These are phyloP conservation scores for Synergus gifuensis DNA, from an alignment of 2,888 invertebrate genomes.

Conservation along the genomic window DNA sequence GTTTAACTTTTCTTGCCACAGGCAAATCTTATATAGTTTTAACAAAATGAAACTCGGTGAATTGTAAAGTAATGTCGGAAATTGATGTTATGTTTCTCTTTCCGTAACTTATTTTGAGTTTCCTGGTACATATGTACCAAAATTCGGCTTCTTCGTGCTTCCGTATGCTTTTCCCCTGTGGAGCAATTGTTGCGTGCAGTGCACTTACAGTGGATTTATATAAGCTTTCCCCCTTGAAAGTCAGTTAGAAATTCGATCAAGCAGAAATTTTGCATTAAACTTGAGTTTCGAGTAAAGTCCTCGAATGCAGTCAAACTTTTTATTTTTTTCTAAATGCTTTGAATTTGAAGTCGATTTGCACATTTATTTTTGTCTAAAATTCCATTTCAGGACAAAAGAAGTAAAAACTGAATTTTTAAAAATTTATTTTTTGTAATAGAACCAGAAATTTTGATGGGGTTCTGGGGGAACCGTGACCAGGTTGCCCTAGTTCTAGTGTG, in stretches of 20 bases:
- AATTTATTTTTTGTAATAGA: too few species aligned
- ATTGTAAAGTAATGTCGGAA: conserved; percentile 3
- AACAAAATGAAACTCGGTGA: background rate
- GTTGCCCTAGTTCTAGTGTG: too few species aligned
- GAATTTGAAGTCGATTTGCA: too few species aligned
- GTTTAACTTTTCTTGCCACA: conserved; percentile 19
- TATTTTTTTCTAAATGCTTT: too few species aligned
- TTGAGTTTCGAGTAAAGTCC: background rate
- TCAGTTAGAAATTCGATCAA: background rate
- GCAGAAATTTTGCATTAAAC: background rate
- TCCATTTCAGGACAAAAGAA: too few species aligned
- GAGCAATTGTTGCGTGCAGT: background rate
- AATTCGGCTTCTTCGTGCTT: background rate
- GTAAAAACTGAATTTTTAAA: too few species aligned
- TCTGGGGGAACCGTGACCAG: too few species aligned
- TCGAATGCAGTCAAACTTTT: background rate
- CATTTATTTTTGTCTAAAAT: too few species aligned
- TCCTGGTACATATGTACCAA: background rate
- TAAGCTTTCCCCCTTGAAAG: background rate
- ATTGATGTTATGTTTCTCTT: conserved; percentile 24
- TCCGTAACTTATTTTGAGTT: conserved; percentile 7
- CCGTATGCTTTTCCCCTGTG: background rate
- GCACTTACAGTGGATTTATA: background rate
- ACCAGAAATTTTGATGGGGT: too few species aligned
- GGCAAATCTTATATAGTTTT: background rate